These are phyloP conservation scores for Setophaga kirtlandii DNA, from an alignment of 2,113 vertebrate species.

Conservation along the genomic window DNA sequence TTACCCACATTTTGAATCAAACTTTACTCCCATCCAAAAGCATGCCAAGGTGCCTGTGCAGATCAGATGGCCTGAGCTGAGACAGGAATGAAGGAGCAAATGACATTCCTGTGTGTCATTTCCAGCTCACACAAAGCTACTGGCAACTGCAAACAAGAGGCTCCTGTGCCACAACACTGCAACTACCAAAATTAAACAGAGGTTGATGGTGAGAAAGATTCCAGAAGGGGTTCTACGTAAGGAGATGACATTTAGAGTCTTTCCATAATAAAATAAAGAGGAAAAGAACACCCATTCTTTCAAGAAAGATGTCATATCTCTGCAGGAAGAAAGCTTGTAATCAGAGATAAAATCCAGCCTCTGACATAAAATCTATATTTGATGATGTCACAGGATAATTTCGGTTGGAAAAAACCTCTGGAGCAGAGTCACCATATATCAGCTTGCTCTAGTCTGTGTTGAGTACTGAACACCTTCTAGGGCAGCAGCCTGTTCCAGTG, in stretches of 20 bases:
- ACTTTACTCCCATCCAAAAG: not conserved
- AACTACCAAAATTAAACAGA: not conserved
- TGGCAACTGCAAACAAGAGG: not conserved
- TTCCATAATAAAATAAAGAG: not conserved
- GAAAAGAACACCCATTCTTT: not conserved
- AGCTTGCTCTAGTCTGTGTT: not conserved
- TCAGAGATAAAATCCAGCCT: not conserved
- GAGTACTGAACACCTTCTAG: not conserved
- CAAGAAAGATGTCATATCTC: not conserved
- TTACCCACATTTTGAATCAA: not conserved
- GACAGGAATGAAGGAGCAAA: not conserved
- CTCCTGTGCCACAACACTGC: not conserved
- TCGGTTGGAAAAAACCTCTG: not conserved
- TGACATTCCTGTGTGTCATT: fast-evolving
- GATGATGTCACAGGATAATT: not conserved
- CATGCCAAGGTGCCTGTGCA: not conserved
- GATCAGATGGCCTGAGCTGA: not conserved
- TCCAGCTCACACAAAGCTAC: not conserved
- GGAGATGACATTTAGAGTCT: not conserved
- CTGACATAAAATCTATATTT: not conserved
- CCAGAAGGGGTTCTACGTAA: not conserved
- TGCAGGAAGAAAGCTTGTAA: not conserved
- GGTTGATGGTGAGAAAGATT: not conserved
- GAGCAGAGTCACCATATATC: not conserved
- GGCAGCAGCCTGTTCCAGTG: not conserved